These are phyloP conservation scores for Sebastes umbrosus DNA, from an alignment of 2,797 vertebrate genomes.

Conservation along the genomic window DNA sequence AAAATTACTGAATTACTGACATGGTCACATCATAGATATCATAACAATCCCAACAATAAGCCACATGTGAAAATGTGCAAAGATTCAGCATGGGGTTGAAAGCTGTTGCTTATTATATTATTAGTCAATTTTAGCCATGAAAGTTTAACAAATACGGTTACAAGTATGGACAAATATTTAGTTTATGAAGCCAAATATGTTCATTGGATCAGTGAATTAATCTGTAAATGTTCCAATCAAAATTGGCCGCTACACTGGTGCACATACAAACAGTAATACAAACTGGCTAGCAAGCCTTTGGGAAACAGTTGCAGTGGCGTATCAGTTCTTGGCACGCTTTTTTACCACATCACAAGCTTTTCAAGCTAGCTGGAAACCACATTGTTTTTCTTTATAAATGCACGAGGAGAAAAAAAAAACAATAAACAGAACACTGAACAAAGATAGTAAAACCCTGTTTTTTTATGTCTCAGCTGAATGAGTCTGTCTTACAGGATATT, in stretches of 20 bases:
- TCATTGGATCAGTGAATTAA: background rate
- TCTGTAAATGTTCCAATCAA: background rate
- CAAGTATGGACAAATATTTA: background rate
- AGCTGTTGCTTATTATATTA: background rate
- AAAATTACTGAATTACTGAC: slow-evolving; percentile 2
- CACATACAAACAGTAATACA: background rate
- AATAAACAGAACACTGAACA: background rate
- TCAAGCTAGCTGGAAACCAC: slow-evolving; percentile 3
- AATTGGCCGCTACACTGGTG: background rate
- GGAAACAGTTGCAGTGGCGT: slow-evolving; percentile 25
- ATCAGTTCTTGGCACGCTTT: background rate
- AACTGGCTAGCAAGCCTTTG: slow-evolving; percentile 8
- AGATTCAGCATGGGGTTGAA: background rate
- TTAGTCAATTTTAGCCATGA: background rate
- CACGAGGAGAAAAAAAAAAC: background rate
- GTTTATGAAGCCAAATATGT: background rate
- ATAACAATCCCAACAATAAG: background rate
- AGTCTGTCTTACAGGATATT: background rate
- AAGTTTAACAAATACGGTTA: background rate
- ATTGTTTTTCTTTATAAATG: background rate
- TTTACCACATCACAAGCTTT: slow-evolving; percentile 14
- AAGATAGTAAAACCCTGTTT: background rate
- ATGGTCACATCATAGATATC: background rate
- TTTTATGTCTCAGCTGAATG: background rate
- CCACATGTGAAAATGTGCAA: background rate